Conservation (phyloP, 2,888 invertebrate species). For the Diadegma fenestrale region DNA sequence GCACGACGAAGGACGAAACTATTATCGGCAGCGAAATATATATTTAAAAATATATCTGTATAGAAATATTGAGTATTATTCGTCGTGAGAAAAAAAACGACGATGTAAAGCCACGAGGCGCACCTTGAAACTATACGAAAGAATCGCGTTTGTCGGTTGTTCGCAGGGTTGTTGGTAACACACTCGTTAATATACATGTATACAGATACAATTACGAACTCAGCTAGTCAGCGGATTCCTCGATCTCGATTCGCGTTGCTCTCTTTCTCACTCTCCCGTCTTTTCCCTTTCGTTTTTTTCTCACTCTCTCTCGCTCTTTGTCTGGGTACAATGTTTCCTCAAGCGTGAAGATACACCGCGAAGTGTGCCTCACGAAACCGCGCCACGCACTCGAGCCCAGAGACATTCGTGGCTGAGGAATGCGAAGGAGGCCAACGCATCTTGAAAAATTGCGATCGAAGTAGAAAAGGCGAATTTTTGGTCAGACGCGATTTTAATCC, state of each 20-base stretch:
- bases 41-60: conserved; percentile 4
- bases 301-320: conserved; percentile 40
- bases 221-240: conserved; percentile 44
- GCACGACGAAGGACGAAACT: conserved; percentile 76
- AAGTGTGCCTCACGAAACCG: conserved; percentile 73
- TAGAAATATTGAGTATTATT: conserved; percentile 50
- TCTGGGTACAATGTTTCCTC: conserved; percentile 73
- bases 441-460: not conserved
- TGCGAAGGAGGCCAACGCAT: not conserved
- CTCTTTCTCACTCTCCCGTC: conserved; percentile 59
- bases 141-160: conserved; percentile 63
- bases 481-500: conserved; percentile 1
- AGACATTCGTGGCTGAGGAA: conserved; percentile 66
- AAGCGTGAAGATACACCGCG: conserved; percentile 77
- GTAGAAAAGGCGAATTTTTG: conserved; percentile 20
- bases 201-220: conserved; percentile 52
- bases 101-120: conserved; percentile 54
- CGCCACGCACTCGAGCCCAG: conserved; percentile 72
- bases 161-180: conserved; percentile 39
- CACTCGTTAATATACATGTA: conserved; percentile 53
- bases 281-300: conserved; percentile 20
- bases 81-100: conserved; percentile 76
- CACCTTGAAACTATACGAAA: conserved; percentile 70
- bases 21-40: conserved; percentile 72
- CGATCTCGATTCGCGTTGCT: conserved; percentile 30